phyloP scores from a whole-genome alignment of 2,113 vertebrate species.

The Blennius ocellaris region DNA sequence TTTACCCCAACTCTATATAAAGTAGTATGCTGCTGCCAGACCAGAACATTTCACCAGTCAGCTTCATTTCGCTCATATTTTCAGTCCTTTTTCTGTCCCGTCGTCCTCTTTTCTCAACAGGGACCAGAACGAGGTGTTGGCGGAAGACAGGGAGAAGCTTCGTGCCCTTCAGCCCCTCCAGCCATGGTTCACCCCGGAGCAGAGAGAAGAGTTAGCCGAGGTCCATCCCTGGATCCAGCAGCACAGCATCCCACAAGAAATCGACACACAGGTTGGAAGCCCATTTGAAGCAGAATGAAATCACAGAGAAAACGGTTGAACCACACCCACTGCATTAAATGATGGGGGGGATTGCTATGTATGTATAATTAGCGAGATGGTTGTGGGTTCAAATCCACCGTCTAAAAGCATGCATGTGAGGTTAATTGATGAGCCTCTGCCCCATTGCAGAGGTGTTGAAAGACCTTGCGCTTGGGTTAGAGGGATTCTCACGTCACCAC shows the following conservation, averaged over 20 bases:
- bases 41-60: not conserved
- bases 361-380: too few relatives aligned
- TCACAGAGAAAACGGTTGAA: too few relatives aligned
- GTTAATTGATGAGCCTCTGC: too few relatives aligned
- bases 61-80: conserved; percentile 2
- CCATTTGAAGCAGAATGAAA: too few relatives aligned
- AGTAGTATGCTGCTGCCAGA: not conserved
- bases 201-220: conserved; percentile 87
- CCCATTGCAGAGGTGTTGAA: too few relatives aligned
- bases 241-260: conserved; percentile 80
- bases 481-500: too few relatives aligned
- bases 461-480: too few relatives aligned
- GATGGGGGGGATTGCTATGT: too few relatives aligned
- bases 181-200: conserved; percentile 86
- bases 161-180: conserved; percentile 82
- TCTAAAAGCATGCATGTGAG: too few relatives aligned
- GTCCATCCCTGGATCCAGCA: conserved; percentile 87
- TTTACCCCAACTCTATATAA: not conserved
- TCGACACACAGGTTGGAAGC: conserved; percentile 75
- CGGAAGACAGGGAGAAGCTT: conserved; percentile 88
- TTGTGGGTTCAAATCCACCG: too few relatives aligned
- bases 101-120: conserved; percentile 62
- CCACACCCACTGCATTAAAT: too few relatives aligned
- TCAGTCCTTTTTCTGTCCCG: not conserved
- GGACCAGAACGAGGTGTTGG: conserved; percentile 84